Conservation (phyloP, 2,797 vertebrate species). For the Poeciliopsis paucimaculata region DNA sequence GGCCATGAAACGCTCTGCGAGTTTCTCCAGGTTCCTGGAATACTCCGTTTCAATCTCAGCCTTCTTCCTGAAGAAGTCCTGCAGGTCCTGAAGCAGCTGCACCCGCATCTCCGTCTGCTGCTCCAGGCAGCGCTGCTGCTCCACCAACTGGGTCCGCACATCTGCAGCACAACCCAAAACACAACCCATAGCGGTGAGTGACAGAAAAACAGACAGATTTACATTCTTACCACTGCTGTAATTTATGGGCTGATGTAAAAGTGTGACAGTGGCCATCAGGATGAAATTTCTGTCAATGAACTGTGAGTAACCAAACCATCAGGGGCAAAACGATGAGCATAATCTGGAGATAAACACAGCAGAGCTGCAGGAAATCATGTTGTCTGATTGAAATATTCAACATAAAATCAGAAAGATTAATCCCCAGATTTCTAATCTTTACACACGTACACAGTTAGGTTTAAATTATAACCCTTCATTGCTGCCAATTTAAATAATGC, state of each 20-base stretch:
- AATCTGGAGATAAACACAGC: neutral
- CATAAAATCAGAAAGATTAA: neutral
- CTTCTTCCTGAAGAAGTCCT: conserved; percentile 99
- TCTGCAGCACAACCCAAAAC: conserved; percentile 65
- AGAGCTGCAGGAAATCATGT: neutral
- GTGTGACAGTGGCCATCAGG: neutral
- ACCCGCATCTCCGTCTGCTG: conserved; percentile 98
- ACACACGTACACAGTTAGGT: neutral
- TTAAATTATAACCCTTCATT: neutral
- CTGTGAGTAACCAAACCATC: neutral
- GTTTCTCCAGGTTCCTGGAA: conserved; percentile 94
- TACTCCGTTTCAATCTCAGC: conserved; percentile 97
- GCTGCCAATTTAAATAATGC: neutral
- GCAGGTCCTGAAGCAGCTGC: conserved; percentile 97
- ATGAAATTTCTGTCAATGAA: neutral
- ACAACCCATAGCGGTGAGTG: neutral
- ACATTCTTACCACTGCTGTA: neutral
- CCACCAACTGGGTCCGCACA: conserved; percentile 95
- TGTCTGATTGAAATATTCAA: neutral
- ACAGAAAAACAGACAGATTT: neutral
- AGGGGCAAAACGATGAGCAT: neutral
- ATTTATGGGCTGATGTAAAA: neutral
- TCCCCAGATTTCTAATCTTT: neutral
- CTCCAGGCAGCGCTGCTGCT: conserved; percentile 97
- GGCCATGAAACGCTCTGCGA: conserved; percentile 98